Evolutionary conservation across 2,888 invertebrate genomes (phyloP), one percentile per base, ranked within the genome.

Genomic region (Cosmia trapezina): DNA sequence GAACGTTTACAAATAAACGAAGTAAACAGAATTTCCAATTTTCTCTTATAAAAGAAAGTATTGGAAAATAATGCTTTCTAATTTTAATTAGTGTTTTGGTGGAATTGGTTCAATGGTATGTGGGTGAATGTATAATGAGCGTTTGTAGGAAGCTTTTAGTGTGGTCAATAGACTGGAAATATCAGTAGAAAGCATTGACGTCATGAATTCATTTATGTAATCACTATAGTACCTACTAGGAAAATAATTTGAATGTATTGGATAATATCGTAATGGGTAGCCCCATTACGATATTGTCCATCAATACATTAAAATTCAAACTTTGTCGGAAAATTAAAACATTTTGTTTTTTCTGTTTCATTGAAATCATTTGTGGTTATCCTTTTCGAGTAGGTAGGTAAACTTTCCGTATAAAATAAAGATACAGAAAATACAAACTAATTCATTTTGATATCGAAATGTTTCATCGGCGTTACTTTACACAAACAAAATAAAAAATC

Each of bases 81-180:
- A 12, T 41, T 37, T 33, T 37, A 67, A 47, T 22, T 49, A 49
- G 28, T 33, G 33, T 59, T 49, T 57, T 67, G 54, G 61, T 60
- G 43, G 43, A 68, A 56, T 62, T 53, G 33, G 51, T 77, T 57
- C n/a, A 71, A 43, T 66, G 59, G 49, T 70, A 73, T 73, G 70
- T 74, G n/a, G 45, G 59, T 65, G 74, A 73, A 70, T 73, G 70
- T 63, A 74, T 57, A 68, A 70, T 73, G 67, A 63, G 37, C 53
- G 59, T 56, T 70, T 59, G 56, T 54, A 49, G 51, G 60, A 67
- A 70, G 60, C 61, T 47, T 64, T 81, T 70, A 80, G 14, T 37
- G 65, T 76, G 57, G 45, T 57, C 70, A 86, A 12, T 69, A 22
- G 63, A 74, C 65, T 69, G 76, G 61, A 69, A 81, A 80, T 53